Conservation (phyloP, 2,113 vertebrate genomes). For the Pseudolaguvia tuberculata region DNA sequence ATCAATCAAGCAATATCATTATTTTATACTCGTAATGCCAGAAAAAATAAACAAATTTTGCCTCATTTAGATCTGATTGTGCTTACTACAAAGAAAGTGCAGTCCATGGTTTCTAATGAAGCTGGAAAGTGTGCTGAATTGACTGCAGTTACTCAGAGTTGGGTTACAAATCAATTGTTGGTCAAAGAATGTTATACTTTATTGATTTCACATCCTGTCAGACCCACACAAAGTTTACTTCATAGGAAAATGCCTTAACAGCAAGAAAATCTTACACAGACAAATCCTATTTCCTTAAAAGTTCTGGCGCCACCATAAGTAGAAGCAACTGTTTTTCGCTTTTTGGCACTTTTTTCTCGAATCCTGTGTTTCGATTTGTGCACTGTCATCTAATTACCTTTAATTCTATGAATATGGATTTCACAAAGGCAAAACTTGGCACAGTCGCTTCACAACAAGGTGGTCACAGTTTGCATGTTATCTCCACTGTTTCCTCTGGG, state of each 20-base stretch:
- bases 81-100: background rate
- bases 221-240: background rate
- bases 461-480: too few relatives aligned
- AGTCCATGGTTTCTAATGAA: background rate
- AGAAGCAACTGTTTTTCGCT: too few relatives aligned
- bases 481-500: too few relatives aligned
- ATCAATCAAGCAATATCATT: too few relatives aligned
- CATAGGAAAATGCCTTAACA: background rate
- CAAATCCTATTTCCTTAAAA: background rate
- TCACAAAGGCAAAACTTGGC: too few relatives aligned
- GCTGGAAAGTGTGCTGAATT: background rate
- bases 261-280: background rate
- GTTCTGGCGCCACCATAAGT: too few relatives aligned
- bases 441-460: too few relatives aligned
- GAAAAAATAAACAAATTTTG: background rate
- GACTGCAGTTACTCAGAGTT: conserved; percentile 5
- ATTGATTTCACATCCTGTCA: background rate
- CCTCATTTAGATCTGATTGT: background rate
- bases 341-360: too few relatives aligned
- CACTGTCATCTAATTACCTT: too few relatives aligned
- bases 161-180: background rate
- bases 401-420: too few relatives aligned
- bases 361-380: too few relatives aligned
- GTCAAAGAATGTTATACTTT: background rate
- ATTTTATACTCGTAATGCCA: too few relatives aligned